Percentiles rank a stretch among this genome's conserved stretches.
Conservation (phyloP, 1,140 invertebrate species). For the Bombus confusus region DNA sequence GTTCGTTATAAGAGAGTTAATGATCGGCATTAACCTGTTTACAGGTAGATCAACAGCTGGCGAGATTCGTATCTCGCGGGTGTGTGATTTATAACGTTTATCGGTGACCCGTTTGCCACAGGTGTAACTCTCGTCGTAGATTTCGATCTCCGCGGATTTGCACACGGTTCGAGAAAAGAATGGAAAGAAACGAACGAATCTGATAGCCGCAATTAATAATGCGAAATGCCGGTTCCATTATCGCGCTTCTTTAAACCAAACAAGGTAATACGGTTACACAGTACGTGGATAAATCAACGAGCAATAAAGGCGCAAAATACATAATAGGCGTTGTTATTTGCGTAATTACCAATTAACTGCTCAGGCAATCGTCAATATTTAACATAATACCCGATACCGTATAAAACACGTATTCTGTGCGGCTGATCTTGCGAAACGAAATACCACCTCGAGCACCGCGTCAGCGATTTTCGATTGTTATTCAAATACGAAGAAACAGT, state of each 20-base stretch:
- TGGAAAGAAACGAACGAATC: background rate
- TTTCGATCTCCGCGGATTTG: background rate
- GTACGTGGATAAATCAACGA: background rate
- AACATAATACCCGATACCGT: background rate
- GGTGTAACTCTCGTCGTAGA: background rate
- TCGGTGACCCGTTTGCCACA: background rate
- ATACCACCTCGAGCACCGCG: too few species aligned
- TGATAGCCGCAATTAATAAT: background rate
- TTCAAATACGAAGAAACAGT: background rate
- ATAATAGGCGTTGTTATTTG: background rate
- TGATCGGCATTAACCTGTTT: background rate
- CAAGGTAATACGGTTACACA: background rate
- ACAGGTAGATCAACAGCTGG: background rate
- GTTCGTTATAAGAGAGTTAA: background rate
- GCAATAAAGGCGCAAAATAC: background rate
- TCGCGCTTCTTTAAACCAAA: constrained; percentile 10
- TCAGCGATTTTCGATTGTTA: background rate
- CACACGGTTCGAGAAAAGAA: background rate
- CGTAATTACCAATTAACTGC: background rate
- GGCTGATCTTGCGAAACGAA: too few species aligned
- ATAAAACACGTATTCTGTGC: background rate
- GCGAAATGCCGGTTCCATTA: background rate
- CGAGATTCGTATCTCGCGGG: background rate
- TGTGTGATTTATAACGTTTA: background rate
- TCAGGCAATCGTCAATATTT: background rate